These are phyloP conservation scores for Cheilosia soror DNA, from an alignment of 2,888 invertebrate genomes.

Conservation along the genomic window DNA sequence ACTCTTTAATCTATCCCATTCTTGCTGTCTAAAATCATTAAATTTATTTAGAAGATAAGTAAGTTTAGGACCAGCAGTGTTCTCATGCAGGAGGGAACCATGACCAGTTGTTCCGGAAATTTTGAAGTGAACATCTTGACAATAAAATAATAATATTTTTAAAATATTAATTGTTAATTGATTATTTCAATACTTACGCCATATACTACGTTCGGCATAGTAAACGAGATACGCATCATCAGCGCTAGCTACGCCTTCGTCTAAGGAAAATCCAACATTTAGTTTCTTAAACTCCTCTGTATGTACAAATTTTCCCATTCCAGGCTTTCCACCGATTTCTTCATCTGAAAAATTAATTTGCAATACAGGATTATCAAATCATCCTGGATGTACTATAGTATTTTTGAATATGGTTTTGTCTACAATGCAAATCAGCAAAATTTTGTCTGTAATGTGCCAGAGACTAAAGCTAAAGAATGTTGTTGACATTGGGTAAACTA, in stretches of 20 bases:
- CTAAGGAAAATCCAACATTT: constrained; percentile 91
- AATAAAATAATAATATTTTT: background rate
- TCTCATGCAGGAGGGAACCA: constrained; percentile 88
- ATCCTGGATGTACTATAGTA: too few species aligned
- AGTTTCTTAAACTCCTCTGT: constrained; percentile 88
- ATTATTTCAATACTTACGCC: constrained; percentile 86
- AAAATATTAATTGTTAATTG: background rate
- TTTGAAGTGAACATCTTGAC: constrained; percentile 87
- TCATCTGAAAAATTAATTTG: constrained; percentile 78
- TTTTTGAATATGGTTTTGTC: too few species aligned
- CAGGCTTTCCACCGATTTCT: constrained; percentile 89
- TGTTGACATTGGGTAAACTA: too few species aligned
- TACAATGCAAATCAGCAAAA: too few species aligned
- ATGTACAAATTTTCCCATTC: constrained; percentile 88
- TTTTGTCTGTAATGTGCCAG: too few species aligned
- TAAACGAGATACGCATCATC: constrained; percentile 87
- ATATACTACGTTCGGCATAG: constrained; percentile 87
- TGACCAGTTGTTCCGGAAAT: constrained; percentile 90
- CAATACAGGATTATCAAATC: too few species aligned
- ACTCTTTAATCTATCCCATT: constrained; percentile 85
- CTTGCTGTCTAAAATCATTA: constrained; percentile 86
- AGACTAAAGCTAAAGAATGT: too few species aligned
- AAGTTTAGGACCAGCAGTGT: constrained; percentile 90
- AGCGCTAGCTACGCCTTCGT: constrained; percentile 91
- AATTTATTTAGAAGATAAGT: constrained; percentile 87